These are phyloP conservation scores for Episyrphus balteatus DNA, from an alignment of 1,140 invertebrate species.

Conservation along the genomic window DNA sequence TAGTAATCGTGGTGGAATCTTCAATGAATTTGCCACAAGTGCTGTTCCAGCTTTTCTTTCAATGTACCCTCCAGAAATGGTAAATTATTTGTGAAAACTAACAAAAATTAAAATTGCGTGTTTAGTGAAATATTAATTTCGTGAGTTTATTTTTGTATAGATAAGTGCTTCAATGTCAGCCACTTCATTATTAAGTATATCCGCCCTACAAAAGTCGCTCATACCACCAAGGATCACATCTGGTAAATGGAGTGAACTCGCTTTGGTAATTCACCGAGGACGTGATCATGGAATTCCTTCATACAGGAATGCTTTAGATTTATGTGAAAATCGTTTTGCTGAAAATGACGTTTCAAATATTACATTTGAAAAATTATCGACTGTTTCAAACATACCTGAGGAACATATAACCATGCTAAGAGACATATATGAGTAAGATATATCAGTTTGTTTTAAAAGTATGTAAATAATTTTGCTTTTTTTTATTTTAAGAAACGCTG, in stretches of 20 bases:
- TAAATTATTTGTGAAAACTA: background rate
- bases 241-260: constrained; percentile 41
- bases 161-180: constrained; percentile 28
- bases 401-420: constrained; percentile 29
- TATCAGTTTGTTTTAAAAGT: background rate
- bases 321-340: constrained; percentile 48
- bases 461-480: background rate
- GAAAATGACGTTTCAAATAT: constrained; percentile 31
- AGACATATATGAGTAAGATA: constrained; percentile 30
- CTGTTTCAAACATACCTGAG: constrained; percentile 24
- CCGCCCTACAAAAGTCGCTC: constrained; percentile 37
- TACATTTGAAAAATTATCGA: constrained; percentile 20
- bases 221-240: constrained; percentile 21
- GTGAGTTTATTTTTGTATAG: constrained; percentile 1
- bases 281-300: constrained; percentile 86
- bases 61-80: constrained; percentile 48
- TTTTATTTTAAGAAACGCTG: constrained; percentile 44
- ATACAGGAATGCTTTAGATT: constrained; percentile 50
- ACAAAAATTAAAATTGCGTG: background rate
- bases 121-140: background rate
- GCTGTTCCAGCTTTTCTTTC: constrained; percentile 66
- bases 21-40: constrained; percentile 59
- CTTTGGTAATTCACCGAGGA: constrained; percentile 52
- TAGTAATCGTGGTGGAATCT: constrained; percentile 39
- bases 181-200: constrained; percentile 40